Evolutionary conservation across 2,113 vertebrate genomes (phyloP).

Genomic region (Poicephalus meyeri): DNA sequence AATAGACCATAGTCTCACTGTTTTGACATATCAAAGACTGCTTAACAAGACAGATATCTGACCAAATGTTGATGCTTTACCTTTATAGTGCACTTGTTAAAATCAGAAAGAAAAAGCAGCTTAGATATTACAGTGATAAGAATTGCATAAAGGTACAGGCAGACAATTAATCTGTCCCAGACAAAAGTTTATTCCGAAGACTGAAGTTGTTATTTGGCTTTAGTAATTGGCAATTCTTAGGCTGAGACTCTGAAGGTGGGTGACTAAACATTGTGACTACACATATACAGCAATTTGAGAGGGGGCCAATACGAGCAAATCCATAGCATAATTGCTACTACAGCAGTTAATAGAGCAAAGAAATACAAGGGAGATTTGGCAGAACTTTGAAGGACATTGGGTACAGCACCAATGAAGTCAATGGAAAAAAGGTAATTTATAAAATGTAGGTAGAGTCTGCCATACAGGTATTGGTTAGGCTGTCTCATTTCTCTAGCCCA

Average conservation of each 20-base stretch:
- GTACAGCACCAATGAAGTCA: neutral
- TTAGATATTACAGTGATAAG: neutral
- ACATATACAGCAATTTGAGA: neutral
- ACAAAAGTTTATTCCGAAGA: neutral
- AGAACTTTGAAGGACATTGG: neutral
- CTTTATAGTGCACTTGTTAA: neutral
- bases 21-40: neutral
- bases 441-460: neutral
- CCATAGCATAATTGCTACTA: neutral
- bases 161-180: neutral
- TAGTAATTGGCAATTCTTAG: neutral
- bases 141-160: neutral
- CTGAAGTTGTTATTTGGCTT: neutral
- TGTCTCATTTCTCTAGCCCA: neutral
- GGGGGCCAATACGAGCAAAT: neutral
- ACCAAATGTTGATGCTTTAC: neutral
- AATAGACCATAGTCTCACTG: neutral
- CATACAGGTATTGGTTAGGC: neutral
- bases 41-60: neutral
- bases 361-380: neutral
- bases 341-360: neutral
- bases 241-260: neutral
- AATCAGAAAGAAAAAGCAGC: neutral
- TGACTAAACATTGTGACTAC: neutral
- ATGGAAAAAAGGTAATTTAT: neutral